phyloP scores from a whole-genome alignment of 1,140 invertebrate species.

The Zaprionus gabonicus region DNA sequence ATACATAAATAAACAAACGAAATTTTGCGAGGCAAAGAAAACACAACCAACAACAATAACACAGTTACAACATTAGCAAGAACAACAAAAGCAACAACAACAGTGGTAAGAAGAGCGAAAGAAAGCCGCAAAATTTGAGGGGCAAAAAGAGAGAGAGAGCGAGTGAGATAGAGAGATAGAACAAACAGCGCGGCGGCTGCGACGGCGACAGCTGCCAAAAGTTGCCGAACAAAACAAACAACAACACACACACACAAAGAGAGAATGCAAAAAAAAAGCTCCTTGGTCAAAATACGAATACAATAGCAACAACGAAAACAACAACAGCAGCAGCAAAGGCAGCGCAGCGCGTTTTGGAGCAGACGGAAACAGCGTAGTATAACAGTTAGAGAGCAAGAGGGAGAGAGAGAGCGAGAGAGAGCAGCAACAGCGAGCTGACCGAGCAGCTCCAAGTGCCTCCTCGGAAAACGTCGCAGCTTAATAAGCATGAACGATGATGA shows the following conservation, averaged over 20 bases:
- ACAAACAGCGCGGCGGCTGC: neutral
- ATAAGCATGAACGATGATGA: conserved; percentile 51
- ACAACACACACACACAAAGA: conserved; percentile 39
- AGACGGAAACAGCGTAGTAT: conserved; percentile 41
- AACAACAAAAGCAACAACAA: conserved; percentile 16
- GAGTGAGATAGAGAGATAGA: neutral
- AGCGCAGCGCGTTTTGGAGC: neutral
- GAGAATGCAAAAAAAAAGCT: conserved; percentile 57
- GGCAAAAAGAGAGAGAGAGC: conserved; percentile 14
- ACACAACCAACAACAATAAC: conserved; percentile 44
- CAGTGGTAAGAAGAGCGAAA: conserved; percentile 9
- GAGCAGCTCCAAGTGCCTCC: neutral
- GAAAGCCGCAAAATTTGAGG: conserved; percentile 46
- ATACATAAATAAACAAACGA: conserved; percentile 80
- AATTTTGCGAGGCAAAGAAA: conserved; percentile 57
- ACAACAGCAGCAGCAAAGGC: neutral
- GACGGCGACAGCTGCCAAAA: conserved; percentile 27
- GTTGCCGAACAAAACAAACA: conserved; percentile 52
- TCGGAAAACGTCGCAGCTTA: conserved; percentile 11
- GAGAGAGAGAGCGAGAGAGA: neutral
- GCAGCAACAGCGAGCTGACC: conserved; percentile 12
- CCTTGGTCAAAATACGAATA: conserved; percentile 32
- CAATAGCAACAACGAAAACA: conserved; percentile 18
- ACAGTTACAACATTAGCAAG: neutral
- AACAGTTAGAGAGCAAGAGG: conserved; percentile 43